Conservation (phyloP, 2,888 invertebrate species). For the Psococerastis gibbosa region DNA sequence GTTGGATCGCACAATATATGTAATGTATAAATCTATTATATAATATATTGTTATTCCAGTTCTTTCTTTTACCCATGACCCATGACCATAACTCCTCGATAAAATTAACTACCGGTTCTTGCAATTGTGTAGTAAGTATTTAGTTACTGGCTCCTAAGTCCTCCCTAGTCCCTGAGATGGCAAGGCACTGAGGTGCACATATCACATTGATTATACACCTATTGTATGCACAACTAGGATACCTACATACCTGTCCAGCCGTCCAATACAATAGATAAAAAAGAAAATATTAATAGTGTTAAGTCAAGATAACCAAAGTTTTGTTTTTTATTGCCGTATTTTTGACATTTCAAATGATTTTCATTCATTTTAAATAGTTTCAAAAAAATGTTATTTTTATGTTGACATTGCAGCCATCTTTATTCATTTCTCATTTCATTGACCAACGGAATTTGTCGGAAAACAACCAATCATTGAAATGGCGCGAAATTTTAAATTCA, state of each 20-base stretch:
- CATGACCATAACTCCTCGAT: too few relatives aligned
- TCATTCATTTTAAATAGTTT: conserved; percentile 2
- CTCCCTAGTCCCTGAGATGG: too few relatives aligned
- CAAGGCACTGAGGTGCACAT: too few relatives aligned
- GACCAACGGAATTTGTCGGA: not conserved
- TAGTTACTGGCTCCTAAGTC: too few relatives aligned
- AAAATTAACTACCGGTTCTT: too few relatives aligned
- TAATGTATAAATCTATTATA: too few relatives aligned
- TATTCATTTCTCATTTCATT: not conserved
- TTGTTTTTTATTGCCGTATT: not conserved
- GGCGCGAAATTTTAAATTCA: not conserved
- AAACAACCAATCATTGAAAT: not conserved
- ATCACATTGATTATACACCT: too few relatives aligned
- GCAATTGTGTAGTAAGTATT: too few relatives aligned
- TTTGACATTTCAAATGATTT: not conserved
- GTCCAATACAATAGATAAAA: not conserved
- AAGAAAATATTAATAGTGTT: not conserved
- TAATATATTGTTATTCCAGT: too few relatives aligned
- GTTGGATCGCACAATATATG: too few relatives aligned
- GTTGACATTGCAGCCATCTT: conserved; percentile 6
- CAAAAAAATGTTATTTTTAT: not conserved
- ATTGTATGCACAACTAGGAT: too few relatives aligned
- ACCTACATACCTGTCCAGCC: conserved; percentile 2
- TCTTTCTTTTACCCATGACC: too few relatives aligned
- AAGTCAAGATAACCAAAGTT: not conserved